Evolutionary conservation across 2,797 vertebrate species (phyloP), one percentile per base, ranked within the genome.

Genomic region (Rhabdomys pumilio): DNA sequence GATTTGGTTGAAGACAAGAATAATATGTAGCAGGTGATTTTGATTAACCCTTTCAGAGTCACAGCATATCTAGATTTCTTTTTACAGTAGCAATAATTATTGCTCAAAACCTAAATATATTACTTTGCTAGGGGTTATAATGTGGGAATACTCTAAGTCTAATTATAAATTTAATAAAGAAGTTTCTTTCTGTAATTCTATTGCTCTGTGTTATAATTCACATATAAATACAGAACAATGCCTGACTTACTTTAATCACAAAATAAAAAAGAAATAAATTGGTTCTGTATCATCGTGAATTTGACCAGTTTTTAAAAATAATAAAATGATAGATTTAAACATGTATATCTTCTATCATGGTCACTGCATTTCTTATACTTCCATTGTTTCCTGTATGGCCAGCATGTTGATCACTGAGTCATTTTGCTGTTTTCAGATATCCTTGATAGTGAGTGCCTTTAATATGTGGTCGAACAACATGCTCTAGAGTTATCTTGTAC

Each of bases 111-210:
- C 2, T 63, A 76, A 29, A 69, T 41, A 7, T 34, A 63, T 26
- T 89, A 73, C 57, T 95, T 94, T 12, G 26, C 63, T 44, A 75
- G 9, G 34, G 31, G 61, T 90, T 76, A 67, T 17, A 57, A 41
- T 55, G 31, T 92, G 57, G 50, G 15, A 38, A 57, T 53, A 73
- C 75, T 96, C 59, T 47, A 77, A 89, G 59, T 96, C 38, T 76
- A 81, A 73, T 88, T 90, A 57, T 4, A 84, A 79, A 5, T 92
- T 93, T 13, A 80, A 84, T 94, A 86, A 92, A 53, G 87, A 84
- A 87, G 63, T 94, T 86, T 67, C n/a, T 41, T 86, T 83, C 31
- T 95, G 24, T 41, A 77, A 13, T 94, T 91, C 38, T 20, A 47
- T 82, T 94, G 19, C 26, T 63, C 55, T 63, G 41, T 87, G 22